Evolutionary conservation across 2,888 invertebrate genomes (phyloP), one percentile per base, ranked within the genome.

Genomic region (Conchocele bisecta): DNA sequence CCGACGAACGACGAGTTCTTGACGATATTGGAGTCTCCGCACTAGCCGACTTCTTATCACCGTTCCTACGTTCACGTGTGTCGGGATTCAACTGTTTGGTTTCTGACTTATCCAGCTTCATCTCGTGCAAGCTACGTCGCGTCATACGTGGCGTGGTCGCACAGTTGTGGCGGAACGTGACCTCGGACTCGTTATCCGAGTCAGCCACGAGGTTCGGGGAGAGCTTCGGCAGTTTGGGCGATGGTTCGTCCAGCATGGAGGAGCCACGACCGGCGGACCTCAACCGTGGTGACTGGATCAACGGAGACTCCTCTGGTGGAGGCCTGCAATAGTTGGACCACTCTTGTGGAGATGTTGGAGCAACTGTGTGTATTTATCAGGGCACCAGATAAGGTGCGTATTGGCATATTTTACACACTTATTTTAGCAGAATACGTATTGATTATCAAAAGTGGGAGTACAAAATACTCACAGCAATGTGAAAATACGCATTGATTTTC

Each of bases 221-320:
- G 22, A 83, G 67, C 53, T 78, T 79, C 0, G 83, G 84, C 48
- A 84, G 58, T 60, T 83, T 83, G 24, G 83, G 82, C 11, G 82
- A 80, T 2, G 79, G 72, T 39, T 85, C 83, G 28, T 79, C 83
- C 26, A 66, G 48, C 9, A 54, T 37, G 4, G 41, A 22, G 7
- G 57, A 37, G 3, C 35, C 33, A 6, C 24, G 41, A 17, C 54
- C 44, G 11, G 59, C 26, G 35, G 57, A 59, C 22, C 71, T 54
- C 24, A 68, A 64, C 28, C 68, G 57, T 20, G 70, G 71, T 5
- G 70, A 77, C 42, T 65, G 71, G 17, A 74, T 48, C 11, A 77
- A 42, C 9, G 71, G 74, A 3, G 77, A 77, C 33, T 77, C 77
- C 37, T 71, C 74, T 29, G 48, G 22, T 11, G 46, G 61, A 11